Evolutionary conservation across 2,113 vertebrate species (phyloP).

Genomic region (Oryzias melastigma): DNA sequence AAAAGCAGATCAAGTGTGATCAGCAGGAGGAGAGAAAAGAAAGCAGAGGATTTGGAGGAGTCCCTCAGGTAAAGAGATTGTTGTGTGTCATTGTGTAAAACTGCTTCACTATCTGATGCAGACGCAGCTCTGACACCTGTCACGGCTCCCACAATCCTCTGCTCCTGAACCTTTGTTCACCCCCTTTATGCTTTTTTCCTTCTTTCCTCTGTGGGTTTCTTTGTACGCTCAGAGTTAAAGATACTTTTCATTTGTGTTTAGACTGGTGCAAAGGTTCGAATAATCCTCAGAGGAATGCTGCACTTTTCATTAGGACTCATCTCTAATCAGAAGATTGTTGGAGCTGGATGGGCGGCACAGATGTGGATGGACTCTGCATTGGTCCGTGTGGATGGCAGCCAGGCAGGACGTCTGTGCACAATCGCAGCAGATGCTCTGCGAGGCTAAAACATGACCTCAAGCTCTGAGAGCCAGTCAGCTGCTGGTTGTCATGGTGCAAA

Average conservation of each 20-base stretch:
- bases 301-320: conserved; percentile 30
- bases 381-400: neutral
- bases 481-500: neutral
- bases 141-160: conserved; percentile 61
- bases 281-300: conserved; percentile 20
- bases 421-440: conserved; percentile 32
- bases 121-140: conserved; percentile 62
- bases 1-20: conserved; percentile 35
- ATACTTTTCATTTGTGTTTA: conserved; percentile 17
- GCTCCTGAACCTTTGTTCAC: conserved; percentile 57
- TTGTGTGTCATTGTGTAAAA: conserved; percentile 62
- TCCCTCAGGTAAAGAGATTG: conserved; percentile 62
- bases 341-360: conserved; percentile 16
- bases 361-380: conserved; percentile 16
- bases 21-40: conserved; percentile 21
- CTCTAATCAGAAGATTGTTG: neutral
- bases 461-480: neutral
- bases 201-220: conserved; percentile 25
- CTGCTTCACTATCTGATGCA: conserved; percentile 60
- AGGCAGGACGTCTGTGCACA: conserved; percentile 21
- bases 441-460: conserved; percentile 25
- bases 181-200: conserved; percentile 18
- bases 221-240: conserved; percentile 28
- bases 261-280: conserved; percentile 6
- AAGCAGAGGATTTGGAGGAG: conserved; percentile 49